Evolutionary conservation across 2,888 invertebrate species (phyloP), one percentile per base, ranked within the genome.

Genomic region (Germaria angustata): DNA sequence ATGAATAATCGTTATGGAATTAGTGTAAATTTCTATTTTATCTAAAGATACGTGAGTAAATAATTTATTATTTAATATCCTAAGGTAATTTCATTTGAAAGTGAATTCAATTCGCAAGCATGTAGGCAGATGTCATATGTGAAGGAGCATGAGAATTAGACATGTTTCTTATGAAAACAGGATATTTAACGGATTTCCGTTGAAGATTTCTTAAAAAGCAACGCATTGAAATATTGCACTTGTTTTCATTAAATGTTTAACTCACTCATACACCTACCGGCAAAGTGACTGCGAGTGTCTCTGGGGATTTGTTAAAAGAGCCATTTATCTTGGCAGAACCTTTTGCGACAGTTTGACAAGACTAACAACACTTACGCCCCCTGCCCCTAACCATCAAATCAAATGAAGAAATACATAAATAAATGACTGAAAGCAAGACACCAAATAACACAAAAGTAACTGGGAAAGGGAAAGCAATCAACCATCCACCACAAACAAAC

Each of bases 241-340:
- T 68, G 68, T 61, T 49, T 68, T 76, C 36, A 34, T 63, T 55
- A 24, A 55, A 65, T 57, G 46, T 53, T 46, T 55, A 55, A 41
- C 7, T 9, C 17, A 13, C 22, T 32, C 17, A 11, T 11, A n/a
- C n/a, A n/a, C n/a, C n/a, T n/a, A n/a, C n/a, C n/a, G n/a, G n/a
- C 46, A 61, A n/a, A 36, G 9, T 28, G 0, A 2, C 1, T 3
- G 39, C n/a, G 20, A 55, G 34, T 44, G 59, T 73, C 81, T 65
- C 68, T 28, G 20, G 73, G 81, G 81, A 81, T 81, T 81, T 81
- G 85, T 87, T 89, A 89, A 90, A 89, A 90, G 90, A 90, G 90
- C 90, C 90, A 90, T 90, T 90, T 90, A 90, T 90, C 90, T 90
- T 90, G 79, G 80, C 86, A 85, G 88, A 88, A 89, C 89, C 89